These are phyloP conservation scores for Cyclophora punctaria DNA, from an alignment of 2,888 invertebrate species.

Conservation along the genomic window DNA sequence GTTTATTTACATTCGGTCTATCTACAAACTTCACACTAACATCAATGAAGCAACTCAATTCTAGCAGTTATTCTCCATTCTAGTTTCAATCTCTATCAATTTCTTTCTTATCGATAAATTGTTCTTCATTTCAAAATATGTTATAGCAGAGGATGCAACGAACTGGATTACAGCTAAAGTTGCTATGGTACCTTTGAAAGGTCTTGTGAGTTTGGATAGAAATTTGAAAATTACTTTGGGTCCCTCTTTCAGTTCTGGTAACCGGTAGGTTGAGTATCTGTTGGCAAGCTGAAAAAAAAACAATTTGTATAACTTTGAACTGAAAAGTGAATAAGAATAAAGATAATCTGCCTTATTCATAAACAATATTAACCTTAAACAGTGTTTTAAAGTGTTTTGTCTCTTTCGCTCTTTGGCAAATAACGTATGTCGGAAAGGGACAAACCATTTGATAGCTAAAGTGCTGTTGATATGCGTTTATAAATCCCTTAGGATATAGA, in stretches of 20 bases:
- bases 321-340: too few relatives aligned
- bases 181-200: conserved; percentile 65
- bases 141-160: conserved; percentile 71
- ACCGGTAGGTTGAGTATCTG: conserved; percentile 75
- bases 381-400: too few relatives aligned
- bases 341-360: too few relatives aligned
- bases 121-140: conserved; percentile 77
- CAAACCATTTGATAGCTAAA: too few relatives aligned
- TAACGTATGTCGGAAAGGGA: too few relatives aligned
- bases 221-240: conserved; percentile 71
- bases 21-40: conserved; percentile 1
- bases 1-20: neutral
- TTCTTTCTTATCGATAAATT: conserved; percentile 50
- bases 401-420: too few relatives aligned
- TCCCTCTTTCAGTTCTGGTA: conserved; percentile 77
- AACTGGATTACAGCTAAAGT: conserved; percentile 68
- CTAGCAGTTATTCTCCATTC: conserved; percentile 21
- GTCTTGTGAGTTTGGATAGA: conserved; percentile 68
- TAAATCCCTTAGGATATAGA: too few relatives aligned
- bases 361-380: too few relatives aligned
- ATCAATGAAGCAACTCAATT: conserved; percentile 4
- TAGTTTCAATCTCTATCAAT: conserved; percentile 50
- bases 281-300: conserved; percentile 73
- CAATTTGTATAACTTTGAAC: neutral
- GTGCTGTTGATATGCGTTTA: too few relatives aligned